Percentiles rank a stretch among this genome's conserved stretches.
phyloP scores from a whole-genome alignment of 2,113 vertebrate species.

The Xenopus borealis region DNA sequence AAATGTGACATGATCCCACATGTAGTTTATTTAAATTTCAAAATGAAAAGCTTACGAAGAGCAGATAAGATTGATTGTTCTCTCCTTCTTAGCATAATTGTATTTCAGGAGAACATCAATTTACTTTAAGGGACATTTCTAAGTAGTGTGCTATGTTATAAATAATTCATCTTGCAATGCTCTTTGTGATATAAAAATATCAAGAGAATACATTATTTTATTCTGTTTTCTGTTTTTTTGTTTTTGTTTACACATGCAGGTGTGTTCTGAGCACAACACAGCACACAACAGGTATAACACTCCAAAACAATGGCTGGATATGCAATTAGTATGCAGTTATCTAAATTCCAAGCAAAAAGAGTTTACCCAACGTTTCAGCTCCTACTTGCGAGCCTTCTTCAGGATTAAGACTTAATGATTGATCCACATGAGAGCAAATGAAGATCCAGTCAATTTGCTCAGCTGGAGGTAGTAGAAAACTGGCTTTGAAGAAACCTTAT shows the following conservation, averaged over 20 bases:
- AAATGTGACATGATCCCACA: slow-evolving; percentile 65
- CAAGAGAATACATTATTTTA: slow-evolving; percentile 58
- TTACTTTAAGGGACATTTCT: slow-evolving; percentile 81
- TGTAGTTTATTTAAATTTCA: slow-evolving; percentile 73
- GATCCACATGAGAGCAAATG: too few species aligned
- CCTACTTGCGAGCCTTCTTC: too few species aligned
- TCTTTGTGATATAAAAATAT: slow-evolving; percentile 62
- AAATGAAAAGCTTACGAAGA: slow-evolving; percentile 74
- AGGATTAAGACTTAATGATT: too few species aligned
- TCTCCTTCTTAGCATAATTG: slow-evolving; percentile 76
- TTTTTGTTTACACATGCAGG: background rate
- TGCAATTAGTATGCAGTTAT: background rate
- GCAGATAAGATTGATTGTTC: slow-evolving; percentile 77
- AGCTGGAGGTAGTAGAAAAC: too few species aligned
- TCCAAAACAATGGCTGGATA: background rate
- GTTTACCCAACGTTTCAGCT: too few species aligned
- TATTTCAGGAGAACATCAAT: slow-evolving; percentile 84
- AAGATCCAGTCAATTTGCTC: too few species aligned
- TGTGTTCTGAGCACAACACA: background rate
- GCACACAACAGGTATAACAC: slow-evolving; percentile 39
- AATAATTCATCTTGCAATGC: slow-evolving; percentile 77
- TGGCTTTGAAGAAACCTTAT: too few species aligned
- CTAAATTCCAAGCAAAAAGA: background rate
- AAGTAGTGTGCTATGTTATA: slow-evolving; percentile 74
- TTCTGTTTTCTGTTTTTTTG: slow-evolving; percentile 51